phyloP scores from a whole-genome alignment of 2,113 vertebrate genomes.

The Actenoides hombroni region DNA sequence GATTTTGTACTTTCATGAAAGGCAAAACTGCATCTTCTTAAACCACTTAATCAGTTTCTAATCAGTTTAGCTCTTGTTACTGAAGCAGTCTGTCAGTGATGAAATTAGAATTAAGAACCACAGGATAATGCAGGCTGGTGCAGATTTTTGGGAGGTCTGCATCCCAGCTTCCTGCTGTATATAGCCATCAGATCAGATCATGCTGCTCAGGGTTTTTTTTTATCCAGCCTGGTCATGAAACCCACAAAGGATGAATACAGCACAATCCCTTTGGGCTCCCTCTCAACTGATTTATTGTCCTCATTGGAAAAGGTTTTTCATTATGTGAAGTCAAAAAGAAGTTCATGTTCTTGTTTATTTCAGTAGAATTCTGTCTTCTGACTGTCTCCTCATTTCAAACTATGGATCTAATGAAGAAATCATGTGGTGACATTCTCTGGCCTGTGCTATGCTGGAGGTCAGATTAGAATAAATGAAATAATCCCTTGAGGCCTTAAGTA shows the following conservation, averaged over 20 bases:
- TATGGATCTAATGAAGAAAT: not conserved
- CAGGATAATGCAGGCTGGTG: not conserved
- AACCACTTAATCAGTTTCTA: not conserved
- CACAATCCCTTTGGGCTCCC: not conserved
- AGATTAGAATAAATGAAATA: not conserved
- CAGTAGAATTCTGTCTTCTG: not conserved
- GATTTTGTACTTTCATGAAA: not conserved
- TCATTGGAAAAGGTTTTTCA: not conserved
- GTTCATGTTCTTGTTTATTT: not conserved
- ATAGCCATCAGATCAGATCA: not conserved
- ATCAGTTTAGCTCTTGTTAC: not conserved
- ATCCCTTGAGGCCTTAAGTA: not conserved
- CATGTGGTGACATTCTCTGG: rapidly evolving
- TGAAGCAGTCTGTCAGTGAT: not conserved
- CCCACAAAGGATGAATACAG: not conserved
- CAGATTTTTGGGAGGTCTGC: not conserved
- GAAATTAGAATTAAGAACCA: not conserved
- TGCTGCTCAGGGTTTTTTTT: not conserved
- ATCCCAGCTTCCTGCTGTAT: not conserved
- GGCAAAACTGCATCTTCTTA: not conserved
- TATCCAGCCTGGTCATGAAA: not conserved
- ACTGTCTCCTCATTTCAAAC: not conserved
- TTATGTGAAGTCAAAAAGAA: not conserved
- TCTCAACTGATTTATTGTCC: not conserved
- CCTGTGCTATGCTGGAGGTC: not conserved